A percentile compares a stretch with the other conserved stretches of the same genome.
Evolutionary conservation across 2,113 vertebrate species (phyloP).

Genomic region (Cyanistes caeruleus): DNA sequence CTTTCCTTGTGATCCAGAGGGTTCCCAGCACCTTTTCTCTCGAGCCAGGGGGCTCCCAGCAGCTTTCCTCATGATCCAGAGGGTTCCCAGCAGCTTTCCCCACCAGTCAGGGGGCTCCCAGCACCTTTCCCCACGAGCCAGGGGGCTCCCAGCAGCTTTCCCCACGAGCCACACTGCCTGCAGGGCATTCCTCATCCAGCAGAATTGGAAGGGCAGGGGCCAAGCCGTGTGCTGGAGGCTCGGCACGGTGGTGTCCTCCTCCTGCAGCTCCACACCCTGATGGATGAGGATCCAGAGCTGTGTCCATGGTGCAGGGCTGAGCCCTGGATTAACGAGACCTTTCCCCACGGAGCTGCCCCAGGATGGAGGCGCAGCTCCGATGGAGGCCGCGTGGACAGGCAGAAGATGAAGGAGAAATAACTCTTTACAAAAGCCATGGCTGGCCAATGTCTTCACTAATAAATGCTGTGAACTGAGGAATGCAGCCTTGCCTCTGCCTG

Average conservation of each 20-base stretch:
- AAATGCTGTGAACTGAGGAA: constrained; percentile 8
- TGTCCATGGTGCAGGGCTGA: accelerated
- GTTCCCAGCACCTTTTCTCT: too few relatives aligned
- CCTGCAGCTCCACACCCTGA: not conserved
- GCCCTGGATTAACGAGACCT: accelerated
- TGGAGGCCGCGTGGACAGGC: not conserved
- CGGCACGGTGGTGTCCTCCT: accelerated
- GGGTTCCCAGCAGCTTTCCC: too few relatives aligned
- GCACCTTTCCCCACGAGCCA: too few relatives aligned
- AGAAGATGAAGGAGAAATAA: not conserved
- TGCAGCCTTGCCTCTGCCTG: not conserved
- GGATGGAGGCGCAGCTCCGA: not conserved
- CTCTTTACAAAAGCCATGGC: not conserved
- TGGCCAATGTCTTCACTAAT: not conserved
- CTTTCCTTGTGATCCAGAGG: accelerated
- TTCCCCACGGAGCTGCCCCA: not conserved
- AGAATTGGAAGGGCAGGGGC: not conserved
- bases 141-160: too few relatives aligned
- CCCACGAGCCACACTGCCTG: accelerated
- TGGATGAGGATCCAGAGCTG: accelerated
- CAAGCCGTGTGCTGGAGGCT: accelerated
- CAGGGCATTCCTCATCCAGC: accelerated
- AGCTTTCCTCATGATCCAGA: too few relatives aligned
- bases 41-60: too few relatives aligned
- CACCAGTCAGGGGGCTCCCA: too few relatives aligned